These are phyloP conservation scores for Sthenelais limicola DNA, from an alignment of 2,888 invertebrate species.

Conservation along the genomic window DNA sequence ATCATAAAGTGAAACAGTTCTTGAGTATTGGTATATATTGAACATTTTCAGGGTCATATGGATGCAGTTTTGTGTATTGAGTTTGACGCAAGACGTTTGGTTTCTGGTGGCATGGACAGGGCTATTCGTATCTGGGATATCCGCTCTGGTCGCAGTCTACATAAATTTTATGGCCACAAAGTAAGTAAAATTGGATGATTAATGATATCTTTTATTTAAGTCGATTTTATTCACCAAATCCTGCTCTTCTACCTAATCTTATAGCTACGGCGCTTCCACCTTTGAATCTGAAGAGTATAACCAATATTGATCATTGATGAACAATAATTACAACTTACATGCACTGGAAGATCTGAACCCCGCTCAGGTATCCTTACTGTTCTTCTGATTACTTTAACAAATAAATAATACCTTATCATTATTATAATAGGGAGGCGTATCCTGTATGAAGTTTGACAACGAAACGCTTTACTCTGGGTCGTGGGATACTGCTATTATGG, in stretches of 20 bases:
- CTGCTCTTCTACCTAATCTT: too few species aligned
- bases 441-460: constrained; percentile 63
- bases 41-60: constrained; percentile 62
- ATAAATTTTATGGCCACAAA: constrained; percentile 69
- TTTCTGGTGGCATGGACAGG: constrained; percentile 66
- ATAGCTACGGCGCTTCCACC: too few species aligned
- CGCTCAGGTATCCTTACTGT: neutral
- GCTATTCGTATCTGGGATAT: constrained; percentile 68
- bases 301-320: too few species aligned
- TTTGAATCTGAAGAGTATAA: too few species aligned
- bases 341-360: neutral
- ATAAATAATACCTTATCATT: constrained; percentile 1
- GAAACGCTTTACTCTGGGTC: constrained; percentile 65
- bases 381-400: neutral
- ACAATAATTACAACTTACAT: too few species aligned
- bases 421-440: constrained; percentile 61
- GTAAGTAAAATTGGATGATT: constrained; percentile 55
- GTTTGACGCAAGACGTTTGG: constrained; percentile 62
- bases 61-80: constrained; percentile 62
- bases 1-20: neutral
- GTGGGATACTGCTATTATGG: constrained; percentile 69
- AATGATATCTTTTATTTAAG: too few species aligned
- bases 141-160: constrained; percentile 65
- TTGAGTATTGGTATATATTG: neutral
- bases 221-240: too few species aligned